A percentile compares a stretch with the other conserved stretches of the same genome.
phyloP scores from a whole-genome alignment of 2,888 invertebrate species.

The Pristionchus mayeri region DNA sequence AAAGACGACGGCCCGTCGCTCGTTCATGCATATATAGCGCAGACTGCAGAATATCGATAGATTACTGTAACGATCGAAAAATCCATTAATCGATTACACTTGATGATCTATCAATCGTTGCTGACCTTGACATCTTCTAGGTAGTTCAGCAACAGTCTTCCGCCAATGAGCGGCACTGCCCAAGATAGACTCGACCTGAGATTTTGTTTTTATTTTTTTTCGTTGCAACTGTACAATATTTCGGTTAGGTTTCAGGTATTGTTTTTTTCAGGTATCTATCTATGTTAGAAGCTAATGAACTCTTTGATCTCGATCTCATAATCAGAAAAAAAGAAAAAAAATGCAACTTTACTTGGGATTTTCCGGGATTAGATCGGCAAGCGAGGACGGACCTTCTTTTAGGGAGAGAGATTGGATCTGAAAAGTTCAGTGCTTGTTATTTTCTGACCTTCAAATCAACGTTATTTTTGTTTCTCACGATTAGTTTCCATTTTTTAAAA shows the following conservation, averaged over 20 bases:
- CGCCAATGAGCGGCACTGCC: constrained; percentile 87
- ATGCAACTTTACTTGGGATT: too few relatives aligned
- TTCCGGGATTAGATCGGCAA: constrained; percentile 30
- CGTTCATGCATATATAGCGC: constrained; percentile 87
- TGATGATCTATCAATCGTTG: not conserved
- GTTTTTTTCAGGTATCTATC: too few relatives aligned
- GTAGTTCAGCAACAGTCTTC: constrained; percentile 90
- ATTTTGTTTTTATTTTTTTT: too few relatives aligned
- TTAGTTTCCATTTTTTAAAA: too few relatives aligned
- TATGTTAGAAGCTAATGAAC: too few relatives aligned
- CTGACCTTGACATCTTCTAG: constrained; percentile 92
- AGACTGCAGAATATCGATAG: constrained; percentile 81
- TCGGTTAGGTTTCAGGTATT: too few relatives aligned
- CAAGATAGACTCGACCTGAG: constrained; percentile 90
- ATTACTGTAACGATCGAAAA: not conserved
- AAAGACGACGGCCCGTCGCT: constrained; percentile 83
- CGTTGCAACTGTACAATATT: too few relatives aligned
- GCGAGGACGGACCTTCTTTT: not conserved
- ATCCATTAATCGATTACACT: not conserved
- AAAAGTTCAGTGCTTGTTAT: not conserved
- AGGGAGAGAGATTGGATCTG: constrained; percentile 79
- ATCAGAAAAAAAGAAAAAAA: too few relatives aligned
- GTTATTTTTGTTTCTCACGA: too few relatives aligned
- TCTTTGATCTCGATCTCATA: too few relatives aligned
- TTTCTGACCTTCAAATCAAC: too few relatives aligned